A percentile compares a stretch with the other conserved stretches of the same genome.
Conservation (phyloP, 2,888 invertebrate species). For the Drosophila kanekoi region DNA sequence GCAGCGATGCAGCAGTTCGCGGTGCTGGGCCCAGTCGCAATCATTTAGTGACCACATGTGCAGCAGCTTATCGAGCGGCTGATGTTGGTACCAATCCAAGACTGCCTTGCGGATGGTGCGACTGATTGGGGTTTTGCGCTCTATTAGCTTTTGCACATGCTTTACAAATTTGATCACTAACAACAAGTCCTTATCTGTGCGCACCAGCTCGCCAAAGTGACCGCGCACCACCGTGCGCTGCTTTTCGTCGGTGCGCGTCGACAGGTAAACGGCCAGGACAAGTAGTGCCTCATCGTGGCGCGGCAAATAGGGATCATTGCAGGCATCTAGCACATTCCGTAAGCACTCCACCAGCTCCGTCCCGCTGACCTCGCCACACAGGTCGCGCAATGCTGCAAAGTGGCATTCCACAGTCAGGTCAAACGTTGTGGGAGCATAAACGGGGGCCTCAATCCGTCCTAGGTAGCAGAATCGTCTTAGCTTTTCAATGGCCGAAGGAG, state of each 20-base stretch:
- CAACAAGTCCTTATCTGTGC: slow-evolving; percentile 75
- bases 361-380: slow-evolving; percentile 58
- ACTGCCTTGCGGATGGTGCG: slow-evolving; percentile 81
- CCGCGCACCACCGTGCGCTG: slow-evolving; percentile 67
- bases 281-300: slow-evolving; percentile 82
- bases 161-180: slow-evolving; percentile 75
- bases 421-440: slow-evolving; percentile 58
- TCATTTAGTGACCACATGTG: slow-evolving; percentile 74
- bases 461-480: slow-evolving; percentile 79
- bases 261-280: slow-evolving; percentile 77
- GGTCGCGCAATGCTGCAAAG: slow-evolving; percentile 38
- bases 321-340: slow-evolving; percentile 42
- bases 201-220: slow-evolving; percentile 62
- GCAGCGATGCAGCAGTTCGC: slow-evolving; percentile 73
- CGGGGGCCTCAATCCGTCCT: slow-evolving; percentile 69
- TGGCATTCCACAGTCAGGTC: slow-evolving; percentile 46
- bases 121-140: slow-evolving; percentile 67
- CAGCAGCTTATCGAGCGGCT: slow-evolving; percentile 58
- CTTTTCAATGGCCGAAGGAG: slow-evolving; percentile 33
- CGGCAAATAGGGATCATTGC: slow-evolving; percentile 52
- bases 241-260: slow-evolving; percentile 43
- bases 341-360: slow-evolving; percentile 58
- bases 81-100: slow-evolving; percentile 76
- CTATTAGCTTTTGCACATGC: slow-evolving; percentile 59
- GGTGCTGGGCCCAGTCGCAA: slow-evolving; percentile 67